phyloP scores from a whole-genome alignment of 2,888 invertebrate species.

The Athetis lepigone region DNA sequence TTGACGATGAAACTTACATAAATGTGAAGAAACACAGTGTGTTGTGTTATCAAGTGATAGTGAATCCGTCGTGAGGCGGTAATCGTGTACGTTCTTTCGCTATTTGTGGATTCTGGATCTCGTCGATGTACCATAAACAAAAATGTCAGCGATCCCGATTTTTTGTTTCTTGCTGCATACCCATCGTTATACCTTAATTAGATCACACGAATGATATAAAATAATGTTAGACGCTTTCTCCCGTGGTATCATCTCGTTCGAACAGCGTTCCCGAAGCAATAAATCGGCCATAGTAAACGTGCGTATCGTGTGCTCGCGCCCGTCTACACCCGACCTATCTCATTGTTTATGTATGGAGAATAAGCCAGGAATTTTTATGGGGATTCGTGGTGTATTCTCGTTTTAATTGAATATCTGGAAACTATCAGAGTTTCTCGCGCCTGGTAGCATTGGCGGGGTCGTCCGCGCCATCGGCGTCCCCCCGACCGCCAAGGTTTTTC shows the following conservation, averaged over 20 bases:
- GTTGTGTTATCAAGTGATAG: constrained; percentile 89
- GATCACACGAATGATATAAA: constrained; percentile 89
- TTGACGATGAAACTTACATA: constrained; percentile 88
- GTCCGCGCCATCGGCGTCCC: constrained; percentile 77
- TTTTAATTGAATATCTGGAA: constrained; percentile 81
- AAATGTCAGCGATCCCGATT: constrained; percentile 91
- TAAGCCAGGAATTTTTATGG: constrained; percentile 88
- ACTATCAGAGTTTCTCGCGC: constrained; percentile 69
- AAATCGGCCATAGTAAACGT: constrained; percentile 89
- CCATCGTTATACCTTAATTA: constrained; percentile 88
- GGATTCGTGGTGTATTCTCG: constrained; percentile 79
- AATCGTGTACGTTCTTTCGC: constrained; percentile 90
- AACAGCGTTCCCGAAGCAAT: constrained; percentile 80
- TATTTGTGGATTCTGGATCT: constrained; percentile 90
- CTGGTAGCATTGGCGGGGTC: constrained; percentile 70
- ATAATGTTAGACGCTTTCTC: constrained; percentile 86
- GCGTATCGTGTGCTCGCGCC: constrained; percentile 87
- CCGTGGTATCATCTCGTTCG: constrained; percentile 73
- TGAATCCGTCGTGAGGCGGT: constrained; percentile 90
- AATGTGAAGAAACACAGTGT: constrained; percentile 88
- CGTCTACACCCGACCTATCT: constrained; percentile 89
- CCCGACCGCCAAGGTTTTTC: constrained; percentile 82
- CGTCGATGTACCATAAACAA: constrained; percentile 91
- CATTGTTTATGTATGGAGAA: constrained; percentile 91
- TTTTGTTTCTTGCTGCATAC: constrained; percentile 90